phyloP scores from a whole-genome alignment of 2,888 invertebrate species.

The Pteria penguin region DNA sequence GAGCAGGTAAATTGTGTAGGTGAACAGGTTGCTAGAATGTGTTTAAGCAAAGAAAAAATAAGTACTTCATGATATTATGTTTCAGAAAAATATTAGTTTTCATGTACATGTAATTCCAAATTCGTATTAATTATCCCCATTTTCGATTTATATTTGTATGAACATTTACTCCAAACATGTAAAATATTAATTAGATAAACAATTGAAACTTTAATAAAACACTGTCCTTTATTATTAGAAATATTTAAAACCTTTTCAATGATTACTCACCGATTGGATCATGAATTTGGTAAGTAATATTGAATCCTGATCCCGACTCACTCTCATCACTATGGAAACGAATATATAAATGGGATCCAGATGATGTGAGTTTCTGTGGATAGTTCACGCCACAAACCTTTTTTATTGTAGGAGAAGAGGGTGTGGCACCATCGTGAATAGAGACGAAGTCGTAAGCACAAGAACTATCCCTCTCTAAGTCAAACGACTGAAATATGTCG shows the following conservation, averaged over 20 bases:
- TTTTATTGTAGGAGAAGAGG: constrained; percentile 35
- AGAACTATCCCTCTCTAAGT: constrained; percentile 55
- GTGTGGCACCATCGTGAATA: constrained; percentile 56
- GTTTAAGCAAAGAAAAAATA: neutral
- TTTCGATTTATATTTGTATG: no score
- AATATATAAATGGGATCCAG: constrained; percentile 51
- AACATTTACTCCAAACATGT: no score
- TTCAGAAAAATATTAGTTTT: no score
- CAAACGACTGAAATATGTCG: no score
- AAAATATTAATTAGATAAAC: no score
- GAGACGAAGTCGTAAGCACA: constrained; percentile 65
- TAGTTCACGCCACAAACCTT: constrained; percentile 60
- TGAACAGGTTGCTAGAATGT: constrained; percentile 51
- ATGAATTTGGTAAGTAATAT: constrained; percentile 58
- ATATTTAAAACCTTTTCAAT: no score
- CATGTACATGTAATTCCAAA: no score
- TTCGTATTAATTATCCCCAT: no score
- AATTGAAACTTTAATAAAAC: no score
- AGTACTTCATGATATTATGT: no score
- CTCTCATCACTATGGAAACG: constrained; percentile 63
- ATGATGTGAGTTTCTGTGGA: constrained; percentile 61
- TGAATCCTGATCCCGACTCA: constrained; percentile 64
- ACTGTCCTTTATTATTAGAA: no score
- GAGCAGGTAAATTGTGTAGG: constrained; percentile 57
- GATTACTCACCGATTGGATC: constrained; percentile 51